Conservation (phyloP, 1,140 invertebrate species). For the Pachyrhynchus sulphureomaculatus region DNA sequence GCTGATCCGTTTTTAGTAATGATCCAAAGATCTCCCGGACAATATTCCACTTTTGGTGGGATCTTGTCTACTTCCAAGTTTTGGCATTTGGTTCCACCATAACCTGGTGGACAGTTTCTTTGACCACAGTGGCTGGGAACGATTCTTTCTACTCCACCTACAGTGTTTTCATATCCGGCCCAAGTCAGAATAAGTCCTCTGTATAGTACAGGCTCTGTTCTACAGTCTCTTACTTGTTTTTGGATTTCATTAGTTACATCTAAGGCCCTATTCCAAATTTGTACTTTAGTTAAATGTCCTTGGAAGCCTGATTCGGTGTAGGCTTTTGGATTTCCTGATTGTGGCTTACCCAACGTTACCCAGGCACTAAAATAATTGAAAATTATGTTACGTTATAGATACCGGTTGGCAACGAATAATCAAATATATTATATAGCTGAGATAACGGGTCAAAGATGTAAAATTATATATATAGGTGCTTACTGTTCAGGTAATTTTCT, state of each 20-base stretch:
- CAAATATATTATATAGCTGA: too few species aligned
- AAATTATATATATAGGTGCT: too few species aligned
- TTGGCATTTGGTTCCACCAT: constrained; percentile 80
- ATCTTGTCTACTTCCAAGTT: constrained; percentile 70
- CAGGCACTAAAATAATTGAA: constrained; percentile 69
- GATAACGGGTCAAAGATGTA: too few species aligned
- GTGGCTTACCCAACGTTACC: constrained; percentile 88
- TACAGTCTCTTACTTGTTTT: constrained; percentile 86
- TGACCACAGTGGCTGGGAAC: constrained; percentile 91
- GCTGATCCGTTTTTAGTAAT: constrained; percentile 90
- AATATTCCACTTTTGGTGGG: constrained; percentile 83
- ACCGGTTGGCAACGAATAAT: too few species aligned
- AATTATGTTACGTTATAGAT: too few species aligned
- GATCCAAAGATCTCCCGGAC: constrained; percentile 92
- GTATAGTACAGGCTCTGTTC: constrained; percentile 88
- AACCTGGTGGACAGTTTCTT: constrained; percentile 81
- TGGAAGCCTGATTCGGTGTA: constrained; percentile 89
- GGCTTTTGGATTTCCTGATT: constrained; percentile 69
- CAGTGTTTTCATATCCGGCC: constrained; percentile 87
- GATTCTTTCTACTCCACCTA: constrained; percentile 83
- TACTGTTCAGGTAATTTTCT: constrained; percentile 77
- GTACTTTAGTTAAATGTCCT: constrained; percentile 91
- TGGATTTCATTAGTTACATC: constrained; percentile 93
- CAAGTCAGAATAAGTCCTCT: constrained; percentile 84
- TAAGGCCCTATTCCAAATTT: constrained; percentile 89